These are phyloP conservation scores for Babylonia areolata DNA, from an alignment of 1,140 invertebrate genomes.

Conservation along the genomic window DNA sequence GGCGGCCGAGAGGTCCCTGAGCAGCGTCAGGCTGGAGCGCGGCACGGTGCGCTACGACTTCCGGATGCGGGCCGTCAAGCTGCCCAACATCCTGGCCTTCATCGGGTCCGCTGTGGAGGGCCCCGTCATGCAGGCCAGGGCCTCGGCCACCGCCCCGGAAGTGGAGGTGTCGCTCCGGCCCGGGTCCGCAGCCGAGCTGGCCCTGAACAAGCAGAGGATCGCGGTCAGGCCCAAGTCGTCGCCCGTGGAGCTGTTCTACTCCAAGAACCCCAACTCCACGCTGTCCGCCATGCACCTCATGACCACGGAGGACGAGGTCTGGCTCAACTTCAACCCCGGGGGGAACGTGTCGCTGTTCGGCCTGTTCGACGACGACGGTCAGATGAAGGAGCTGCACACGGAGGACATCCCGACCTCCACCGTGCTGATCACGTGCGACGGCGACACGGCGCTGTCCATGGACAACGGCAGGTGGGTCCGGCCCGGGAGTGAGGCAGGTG, in stretches of 20 bases:
- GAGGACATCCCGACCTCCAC: conserved; percentile 4
- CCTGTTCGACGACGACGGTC: conserved; percentile 18
- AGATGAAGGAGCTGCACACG: not conserved
- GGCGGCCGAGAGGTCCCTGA: not conserved
- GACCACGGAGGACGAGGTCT: not conserved
- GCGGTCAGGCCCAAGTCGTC: not conserved
- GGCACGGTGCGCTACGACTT: conserved; percentile 5
- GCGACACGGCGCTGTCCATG: not conserved
- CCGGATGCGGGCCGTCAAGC: not conserved
- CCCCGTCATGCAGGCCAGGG: not conserved
- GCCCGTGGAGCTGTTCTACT: not conserved
- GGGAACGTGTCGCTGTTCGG: not conserved
- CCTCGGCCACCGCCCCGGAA: not conserved
- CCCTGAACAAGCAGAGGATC: not conserved
- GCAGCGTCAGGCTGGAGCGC: conserved; percentile 6
- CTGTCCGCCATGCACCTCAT: not conserved
- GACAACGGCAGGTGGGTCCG: not conserved
- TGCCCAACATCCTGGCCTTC: conserved; percentile 11
- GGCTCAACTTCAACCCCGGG: conserved; percentile 15
- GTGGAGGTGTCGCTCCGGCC: not conserved
- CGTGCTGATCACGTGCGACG: not conserved
- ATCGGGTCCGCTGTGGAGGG: conserved; percentile 1
- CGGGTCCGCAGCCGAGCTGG: not conserved
- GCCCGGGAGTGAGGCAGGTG: not conserved
- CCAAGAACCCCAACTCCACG: conserved; percentile 23